Evolutionary conservation across 2,113 vertebrate genomes (phyloP), one percentile per base, ranked within the genome.

Genomic region (Ciconia boyciana): DNA sequence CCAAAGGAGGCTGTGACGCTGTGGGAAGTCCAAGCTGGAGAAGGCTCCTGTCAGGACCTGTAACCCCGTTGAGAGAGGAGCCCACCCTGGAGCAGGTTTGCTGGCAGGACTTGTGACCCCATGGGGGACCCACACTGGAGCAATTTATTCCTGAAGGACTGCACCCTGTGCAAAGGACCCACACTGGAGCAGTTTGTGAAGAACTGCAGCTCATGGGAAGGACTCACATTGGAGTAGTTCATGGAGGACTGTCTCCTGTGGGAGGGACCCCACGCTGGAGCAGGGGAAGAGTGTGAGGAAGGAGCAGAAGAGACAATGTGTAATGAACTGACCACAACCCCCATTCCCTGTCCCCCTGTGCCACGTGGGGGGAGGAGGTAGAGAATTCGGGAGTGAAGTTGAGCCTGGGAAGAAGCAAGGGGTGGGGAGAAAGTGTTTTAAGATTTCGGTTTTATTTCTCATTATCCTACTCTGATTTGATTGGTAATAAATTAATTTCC

Each of bases 31-130:
- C 5, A 2, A 1, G 2, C 12, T 25, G 44, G 44, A 49, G 16
- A 28, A 78, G 58, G 11, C 28, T 49, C 12, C n/a, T 39, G 20
- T n/a, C 20, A 49, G 16, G 20, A 49, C 34, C 10, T 77, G 55
- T n/a, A 10, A 3, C 5, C 11, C 24, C 1, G 1, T 29, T 31
- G 41, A n/a, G 10, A 58, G 18, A 46, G 24, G 13, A n/a, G 9
- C 26, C 19, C 19, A 61, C 2, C 9, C 18, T 36, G 26, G 10
- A 77, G 44, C n/a, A 62, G 43, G 25, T 29, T 36, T 76, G 18
- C 25, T 60, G 20, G 20, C 8, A 51, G 46, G 58, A 41, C 48
- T 19, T 79, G n/a, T 39, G 24, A 75, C 7, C 21, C 31, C 8
- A 1, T 31, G 11, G 28, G 13, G 16, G 13, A 52, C 13, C 7